These are phyloP conservation scores for Oriolus oriolus DNA, from an alignment of 2,113 vertebrate species.

Conservation along the genomic window DNA sequence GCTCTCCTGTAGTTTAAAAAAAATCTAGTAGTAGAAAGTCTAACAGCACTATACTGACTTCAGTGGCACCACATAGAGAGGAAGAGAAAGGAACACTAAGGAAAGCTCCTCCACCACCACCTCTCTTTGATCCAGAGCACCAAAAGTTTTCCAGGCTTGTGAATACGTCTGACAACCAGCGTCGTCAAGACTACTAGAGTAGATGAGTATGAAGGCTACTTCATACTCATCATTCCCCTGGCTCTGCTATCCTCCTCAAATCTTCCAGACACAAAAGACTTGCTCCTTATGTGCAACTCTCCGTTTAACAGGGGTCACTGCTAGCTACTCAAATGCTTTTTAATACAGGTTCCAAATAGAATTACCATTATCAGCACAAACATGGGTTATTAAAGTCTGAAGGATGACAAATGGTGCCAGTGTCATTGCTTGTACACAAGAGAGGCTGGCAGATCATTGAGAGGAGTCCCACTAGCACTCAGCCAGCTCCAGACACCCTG, in stretches of 20 bases:
- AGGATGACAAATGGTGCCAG: not conserved
- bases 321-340: not conserved
- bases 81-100: not conserved
- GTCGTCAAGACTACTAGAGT: not conserved
- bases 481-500: not conserved
- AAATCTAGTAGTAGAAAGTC: not conserved
- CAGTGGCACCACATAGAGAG: not conserved
- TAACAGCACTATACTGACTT: not conserved
- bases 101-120: not conserved
- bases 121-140: not conserved
- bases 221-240: not conserved
- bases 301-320: not conserved
- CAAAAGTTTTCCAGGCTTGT: not conserved
- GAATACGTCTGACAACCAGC: not conserved
- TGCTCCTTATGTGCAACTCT: not conserved
- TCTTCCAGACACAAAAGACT: not conserved
- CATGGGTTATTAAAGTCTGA: accelerated
- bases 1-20: not conserved
- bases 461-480: not conserved
- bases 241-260: not conserved
- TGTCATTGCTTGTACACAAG: not conserved
- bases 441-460: not conserved
- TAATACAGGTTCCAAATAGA: not conserved
- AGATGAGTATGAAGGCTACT: not conserved
- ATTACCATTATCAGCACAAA: not conserved